A percentile compares a stretch with the other conserved stretches of the same genome.
These are phyloP conservation scores for Hymenochirus boettgeri DNA, from an alignment of 2,113 vertebrate genomes.

Conservation along the genomic window DNA sequence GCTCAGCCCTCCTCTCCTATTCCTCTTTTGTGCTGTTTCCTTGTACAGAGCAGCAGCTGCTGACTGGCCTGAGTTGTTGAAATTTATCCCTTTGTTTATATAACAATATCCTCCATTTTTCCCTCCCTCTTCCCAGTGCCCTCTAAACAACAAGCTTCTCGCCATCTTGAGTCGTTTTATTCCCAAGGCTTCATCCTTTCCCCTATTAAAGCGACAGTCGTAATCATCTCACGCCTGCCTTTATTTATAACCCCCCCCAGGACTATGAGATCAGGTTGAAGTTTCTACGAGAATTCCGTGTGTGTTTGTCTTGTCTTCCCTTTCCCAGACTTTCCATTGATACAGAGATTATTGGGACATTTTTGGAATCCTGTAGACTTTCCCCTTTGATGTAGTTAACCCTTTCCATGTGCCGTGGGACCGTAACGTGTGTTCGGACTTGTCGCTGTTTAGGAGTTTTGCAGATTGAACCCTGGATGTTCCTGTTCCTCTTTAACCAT, in stretches of 20 bases:
- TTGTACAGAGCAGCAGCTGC: slow-evolving; percentile 73
- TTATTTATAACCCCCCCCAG: slow-evolving; percentile 52
- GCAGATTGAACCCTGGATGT: too few species aligned
- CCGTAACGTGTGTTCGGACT: too few species aligned
- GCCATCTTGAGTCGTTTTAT: slow-evolving; percentile 97
- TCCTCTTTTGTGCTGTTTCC: slow-evolving; percentile 72
- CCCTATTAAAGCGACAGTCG: slow-evolving; percentile 52
- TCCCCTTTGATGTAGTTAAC: too few species aligned
- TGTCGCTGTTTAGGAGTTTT: too few species aligned
- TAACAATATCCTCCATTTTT: slow-evolving; percentile 99
- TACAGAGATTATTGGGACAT: too few species aligned
- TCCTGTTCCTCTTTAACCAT: too few species aligned
- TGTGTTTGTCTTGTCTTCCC: slow-evolving; percentile 40
- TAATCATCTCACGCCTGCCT: slow-evolving; percentile 24
- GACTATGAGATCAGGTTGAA: slow-evolving; percentile 70
- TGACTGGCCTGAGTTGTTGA: slow-evolving; percentile 78
- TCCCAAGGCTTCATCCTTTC: slow-evolving; percentile 55
- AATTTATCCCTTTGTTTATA: slow-evolving; percentile 98
- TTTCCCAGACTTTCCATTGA: too few species aligned
- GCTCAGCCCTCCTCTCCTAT: slow-evolving; percentile 38
- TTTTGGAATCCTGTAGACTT: too few species aligned
- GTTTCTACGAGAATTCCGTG: slow-evolving; percentile 58
- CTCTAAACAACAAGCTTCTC: slow-evolving; percentile 98
- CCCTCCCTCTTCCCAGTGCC: slow-evolving; percentile 64
- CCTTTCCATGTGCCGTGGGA: too few species aligned